Percentiles rank a stretch among this genome's conserved stretches.
Evolutionary conservation across 1,140 invertebrate genomes (phyloP).

Genomic region (Bradynema listronoti): DNA sequence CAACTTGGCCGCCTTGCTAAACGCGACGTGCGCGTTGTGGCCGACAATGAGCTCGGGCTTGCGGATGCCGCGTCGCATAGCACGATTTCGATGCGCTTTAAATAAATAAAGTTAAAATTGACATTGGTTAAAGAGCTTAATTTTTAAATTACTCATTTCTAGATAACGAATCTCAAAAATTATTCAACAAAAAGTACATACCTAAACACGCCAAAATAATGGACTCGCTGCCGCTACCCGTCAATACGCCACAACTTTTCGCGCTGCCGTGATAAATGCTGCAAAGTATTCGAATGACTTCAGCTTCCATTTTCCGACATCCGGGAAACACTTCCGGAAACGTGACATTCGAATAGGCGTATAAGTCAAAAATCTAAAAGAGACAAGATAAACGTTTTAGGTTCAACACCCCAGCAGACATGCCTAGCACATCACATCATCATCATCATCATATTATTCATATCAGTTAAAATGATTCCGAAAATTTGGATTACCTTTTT

Average conservation of each 20-base stretch:
- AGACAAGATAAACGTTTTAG: background rate
- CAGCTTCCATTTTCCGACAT: slow-evolving; percentile 94
- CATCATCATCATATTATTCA: too few relatives aligned
- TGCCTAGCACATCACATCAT: too few relatives aligned
- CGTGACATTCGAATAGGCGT: slow-evolving; percentile 29
- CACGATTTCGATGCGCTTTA: slow-evolving; percentile 87
- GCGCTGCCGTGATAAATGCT: slow-evolving; percentile 78
- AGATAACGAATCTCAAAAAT: background rate
- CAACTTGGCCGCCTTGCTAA: slow-evolving; percentile 87
- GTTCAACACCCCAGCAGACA: too few relatives aligned
- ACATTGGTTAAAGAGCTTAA: background rate
- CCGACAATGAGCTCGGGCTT: slow-evolving; percentile 85
- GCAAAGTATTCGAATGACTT: slow-evolving; percentile 80
- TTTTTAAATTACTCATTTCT: slow-evolving; percentile 8
- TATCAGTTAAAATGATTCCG: too few relatives aligned
- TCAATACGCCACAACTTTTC: slow-evolving; percentile 78
- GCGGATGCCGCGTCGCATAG: slow-evolving; percentile 70
- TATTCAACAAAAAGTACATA: slow-evolving; percentile 6
- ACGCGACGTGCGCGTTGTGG: slow-evolving; percentile 82
- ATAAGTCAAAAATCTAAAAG: slow-evolving; percentile 41
- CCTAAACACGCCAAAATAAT: slow-evolving; percentile 51
- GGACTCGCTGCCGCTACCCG: slow-evolving; percentile 45
- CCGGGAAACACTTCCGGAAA: slow-evolving; percentile 63
- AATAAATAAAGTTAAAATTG: slow-evolving; percentile 68
- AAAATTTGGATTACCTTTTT: slow-evolving; percentile 23